These are phyloP conservation scores for Drosophila santomea DNA, from an alignment of 1,140 invertebrate species.

Conservation along the genomic window DNA sequence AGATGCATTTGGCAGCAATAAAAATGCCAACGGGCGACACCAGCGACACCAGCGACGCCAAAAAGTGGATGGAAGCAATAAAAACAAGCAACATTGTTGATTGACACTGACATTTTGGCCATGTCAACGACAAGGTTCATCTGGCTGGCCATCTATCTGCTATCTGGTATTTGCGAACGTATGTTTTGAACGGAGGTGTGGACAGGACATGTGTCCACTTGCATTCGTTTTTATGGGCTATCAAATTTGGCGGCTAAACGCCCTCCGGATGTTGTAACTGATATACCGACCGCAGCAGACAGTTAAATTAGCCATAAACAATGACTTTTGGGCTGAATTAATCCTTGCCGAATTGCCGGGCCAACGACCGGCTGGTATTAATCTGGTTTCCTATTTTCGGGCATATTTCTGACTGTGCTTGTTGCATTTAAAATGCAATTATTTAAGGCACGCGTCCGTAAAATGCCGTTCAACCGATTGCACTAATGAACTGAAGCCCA, in stretches of 20 bases:
- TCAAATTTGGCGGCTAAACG: conserved; percentile 49
- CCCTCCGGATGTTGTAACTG: conserved; percentile 33
- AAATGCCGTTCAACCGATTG: conserved; percentile 78
- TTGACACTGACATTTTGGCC: conserved; percentile 75
- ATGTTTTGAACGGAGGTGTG: conserved; percentile 8
- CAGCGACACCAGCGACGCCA: conserved; percentile 23
- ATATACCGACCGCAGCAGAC: conserved; percentile 26
- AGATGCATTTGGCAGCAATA: conserved; percentile 73
- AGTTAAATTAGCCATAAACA: conserved; percentile 67
- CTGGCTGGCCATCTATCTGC: conserved; percentile 10
- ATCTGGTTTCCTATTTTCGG: conserved; percentile 29
- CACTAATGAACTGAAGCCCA: conserved; percentile 75
- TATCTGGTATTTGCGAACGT: conserved; percentile 18
- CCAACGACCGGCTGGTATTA: conserved; percentile 32
- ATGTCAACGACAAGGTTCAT: conserved; percentile 61
- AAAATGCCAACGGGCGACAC: conserved; percentile 61
- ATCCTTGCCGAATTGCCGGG: conserved; percentile 47
- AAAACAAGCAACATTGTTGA: conserved; percentile 68
- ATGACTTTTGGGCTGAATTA: conserved; percentile 33
- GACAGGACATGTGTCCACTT: conserved; percentile 38
- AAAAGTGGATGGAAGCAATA: conserved; percentile 36
- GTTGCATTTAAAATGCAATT: conserved; percentile 82
- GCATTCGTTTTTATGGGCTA: conserved; percentile 40
- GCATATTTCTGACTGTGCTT: conserved; percentile 36
- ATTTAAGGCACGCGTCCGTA: conserved; percentile 80